Evolutionary conservation across 2,797 vertebrate species (phyloP), one percentile per base, ranked within the genome.

Genomic region (Spea hammondii): DNA sequence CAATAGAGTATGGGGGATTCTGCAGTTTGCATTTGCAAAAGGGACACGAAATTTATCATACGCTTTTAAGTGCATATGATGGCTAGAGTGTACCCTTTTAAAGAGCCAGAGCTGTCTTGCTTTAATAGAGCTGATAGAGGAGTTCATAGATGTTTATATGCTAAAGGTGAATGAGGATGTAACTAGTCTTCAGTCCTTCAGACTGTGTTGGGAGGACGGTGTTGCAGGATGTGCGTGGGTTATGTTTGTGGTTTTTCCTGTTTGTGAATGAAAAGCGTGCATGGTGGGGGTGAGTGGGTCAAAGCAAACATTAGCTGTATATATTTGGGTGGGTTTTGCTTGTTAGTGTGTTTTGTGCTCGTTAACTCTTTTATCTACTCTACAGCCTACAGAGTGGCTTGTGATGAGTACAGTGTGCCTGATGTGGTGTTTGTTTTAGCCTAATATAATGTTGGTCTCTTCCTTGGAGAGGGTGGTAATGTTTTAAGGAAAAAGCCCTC

Each of bases 401-500:
- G 13, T 62, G 17, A 73, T 13, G 60, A 50, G 17, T 8, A 54
- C 62, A 45, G 13, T 59, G 54, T 66, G 51, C 51, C 55, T 70
- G 17, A 62, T 50, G 57, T 73, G 71, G 46, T 72, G 60, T 50
- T 50, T 75, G 50, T 65, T 32, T 32, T 32, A 32, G 32, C 32
- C 32, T 32, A 32, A 32, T 59, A 5, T 1, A 48, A 70, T 60
- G 50, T 70, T 69, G 6, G 67, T n/a, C 49, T 64, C 12, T 65
- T 78, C 69, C 66, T 76, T 54, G 53, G 65, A 72, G 44, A 4
- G 69, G 55, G 14, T 65, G 57, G 53, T 60, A 45, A 66, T 59
- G 64, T 71, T 77, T 62, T 62, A 77, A 70, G 53, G 67, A 70
- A 66, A 71, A 67, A 32, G 46, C 57, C 64, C 67, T 57, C 54